Base-by-base conservation (phyloP, 2,888 invertebrate genomes). In the Eupithecia subumbrata region DNA sequence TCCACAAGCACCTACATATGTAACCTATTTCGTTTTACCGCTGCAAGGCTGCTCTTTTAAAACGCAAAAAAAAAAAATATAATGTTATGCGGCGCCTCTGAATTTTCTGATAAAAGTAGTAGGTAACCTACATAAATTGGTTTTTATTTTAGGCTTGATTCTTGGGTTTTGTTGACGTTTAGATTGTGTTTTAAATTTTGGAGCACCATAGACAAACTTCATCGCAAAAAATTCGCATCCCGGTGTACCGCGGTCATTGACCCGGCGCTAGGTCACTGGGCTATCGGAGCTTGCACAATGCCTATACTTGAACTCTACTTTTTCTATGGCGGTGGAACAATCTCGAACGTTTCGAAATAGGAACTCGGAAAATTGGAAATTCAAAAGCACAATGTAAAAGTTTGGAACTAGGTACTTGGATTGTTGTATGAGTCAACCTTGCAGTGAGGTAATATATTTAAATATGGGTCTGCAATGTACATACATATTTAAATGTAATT, bases 191-290 rank as follows among this genome's bases (percentile, higher is more conserved):
- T 60, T 60, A 5, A 14, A 60, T 25, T 60, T 60, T 25, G 60
- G 60, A 60, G 12, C 25, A 60, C 60, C 64, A 64, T 34, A 30
- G 8, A 68, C 68, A 68, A 68, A 43, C n/a, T 37, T 37, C 14
- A 25, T 14, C 11, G 25, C 12, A 43, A 43, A 22, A 43, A 71
- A 69, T 43, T n/a, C 30, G 43, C 68, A 25, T 69, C 52, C 60
- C 71, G 71, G 66, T 22, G n/a, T 63, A 52, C 66, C 48, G 22
- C 70, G 78, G 74, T 25, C 72, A 52, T 69, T 72, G 78, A 76
- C 70, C 77, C 48, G 64, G 18, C 56, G 25, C 71, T 64, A 56
- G 76, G 78, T 78, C 70, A 78, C 69, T 76, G 40, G 78, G 78
- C 52, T 73, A 73, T 71, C 70, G 67, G 72, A 69, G 76, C 69